These are phyloP conservation scores for Chrysomela aeneicollis DNA, from an alignment of 2,888 invertebrate genomes.

Conservation along the genomic window DNA sequence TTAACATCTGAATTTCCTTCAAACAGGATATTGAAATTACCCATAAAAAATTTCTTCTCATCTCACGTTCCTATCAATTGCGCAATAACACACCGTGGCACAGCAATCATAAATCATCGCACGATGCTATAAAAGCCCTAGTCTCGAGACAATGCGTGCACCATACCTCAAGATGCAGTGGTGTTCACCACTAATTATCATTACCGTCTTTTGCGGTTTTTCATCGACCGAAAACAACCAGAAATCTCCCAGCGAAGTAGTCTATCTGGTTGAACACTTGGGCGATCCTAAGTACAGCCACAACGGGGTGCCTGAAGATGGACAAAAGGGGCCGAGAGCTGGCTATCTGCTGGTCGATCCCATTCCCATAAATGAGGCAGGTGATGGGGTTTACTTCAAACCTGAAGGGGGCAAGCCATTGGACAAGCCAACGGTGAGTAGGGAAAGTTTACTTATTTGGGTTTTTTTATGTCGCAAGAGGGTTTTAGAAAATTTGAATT, in stretches of 20 bases:
- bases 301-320: constrained; percentile 42
- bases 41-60: constrained; percentile 3
- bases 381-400: constrained; percentile 57
- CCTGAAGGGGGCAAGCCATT: constrained; percentile 51
- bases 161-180: constrained; percentile 39
- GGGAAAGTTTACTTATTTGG: not conserved
- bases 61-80: constrained; percentile 10
- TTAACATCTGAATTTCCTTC: too few relatives aligned
- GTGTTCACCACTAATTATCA: constrained; percentile 32
- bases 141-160: not conserved
- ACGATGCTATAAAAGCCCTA: constrained; percentile 34
- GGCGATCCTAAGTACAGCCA: constrained; percentile 37
- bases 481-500: too few relatives aligned
- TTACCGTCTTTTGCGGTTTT: not conserved
- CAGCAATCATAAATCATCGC: not conserved
- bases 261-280: constrained; percentile 48
- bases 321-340: constrained; percentile 30
- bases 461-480: too few relatives aligned
- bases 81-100: constrained; percentile 7
- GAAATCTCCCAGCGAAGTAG: constrained; percentile 42
- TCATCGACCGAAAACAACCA: not conserved
- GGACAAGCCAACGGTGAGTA: constrained; percentile 49
- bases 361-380: constrained; percentile 50
- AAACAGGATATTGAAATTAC: constrained; percentile 7
- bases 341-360: constrained; percentile 43